Percentiles rank a stretch among this genome's conserved stretches.
phyloP scores from a whole-genome alignment of 2,797 vertebrate genomes.

The Leptatherina wallacei region DNA sequence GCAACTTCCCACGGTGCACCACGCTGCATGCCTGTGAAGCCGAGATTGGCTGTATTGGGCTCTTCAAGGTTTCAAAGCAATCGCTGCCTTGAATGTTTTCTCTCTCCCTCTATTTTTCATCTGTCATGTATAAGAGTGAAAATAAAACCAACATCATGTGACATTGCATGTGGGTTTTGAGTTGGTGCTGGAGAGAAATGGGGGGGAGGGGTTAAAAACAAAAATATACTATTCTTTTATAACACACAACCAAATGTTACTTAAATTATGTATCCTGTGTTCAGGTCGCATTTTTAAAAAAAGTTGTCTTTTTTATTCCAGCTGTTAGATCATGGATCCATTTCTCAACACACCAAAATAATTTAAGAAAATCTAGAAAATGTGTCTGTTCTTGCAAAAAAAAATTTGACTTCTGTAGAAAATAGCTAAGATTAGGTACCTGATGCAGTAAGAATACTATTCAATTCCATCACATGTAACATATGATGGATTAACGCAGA shows the following conservation, averaged over 20 bases:
- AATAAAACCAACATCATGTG: constrained; percentile 64
- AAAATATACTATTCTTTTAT: no score
- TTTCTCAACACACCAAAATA: constrained; percentile 20
- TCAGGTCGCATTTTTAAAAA: no score
- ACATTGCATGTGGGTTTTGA: constrained; percentile 40
- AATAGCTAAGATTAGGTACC: constrained; percentile 51
- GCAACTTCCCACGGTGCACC: constrained; percentile 68
- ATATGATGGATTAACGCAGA: constrained; percentile 59
- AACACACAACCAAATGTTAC: no score
- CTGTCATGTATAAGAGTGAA: constrained; percentile 67
- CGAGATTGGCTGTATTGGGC: constrained; percentile 71
- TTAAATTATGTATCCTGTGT: no score
- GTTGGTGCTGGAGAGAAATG: constrained; percentile 32
- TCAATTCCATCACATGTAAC: constrained; percentile 41
- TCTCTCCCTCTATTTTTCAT: constrained; percentile 64
- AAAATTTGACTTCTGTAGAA: constrained; percentile 37
- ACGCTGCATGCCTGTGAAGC: constrained; percentile 58
- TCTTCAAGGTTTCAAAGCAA: constrained; percentile 67
- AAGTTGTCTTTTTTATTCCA: no score
- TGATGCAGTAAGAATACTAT: constrained; percentile 48
- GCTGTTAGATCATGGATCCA: constrained; percentile 25
- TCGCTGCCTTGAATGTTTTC: constrained; percentile 62
- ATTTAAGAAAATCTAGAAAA: constrained; percentile 5
- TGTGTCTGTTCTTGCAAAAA: no score
- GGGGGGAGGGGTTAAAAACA: background rate